Evolutionary conservation across 2,113 vertebrate genomes (phyloP).

Genomic region (Hippocampus comes): DNA sequence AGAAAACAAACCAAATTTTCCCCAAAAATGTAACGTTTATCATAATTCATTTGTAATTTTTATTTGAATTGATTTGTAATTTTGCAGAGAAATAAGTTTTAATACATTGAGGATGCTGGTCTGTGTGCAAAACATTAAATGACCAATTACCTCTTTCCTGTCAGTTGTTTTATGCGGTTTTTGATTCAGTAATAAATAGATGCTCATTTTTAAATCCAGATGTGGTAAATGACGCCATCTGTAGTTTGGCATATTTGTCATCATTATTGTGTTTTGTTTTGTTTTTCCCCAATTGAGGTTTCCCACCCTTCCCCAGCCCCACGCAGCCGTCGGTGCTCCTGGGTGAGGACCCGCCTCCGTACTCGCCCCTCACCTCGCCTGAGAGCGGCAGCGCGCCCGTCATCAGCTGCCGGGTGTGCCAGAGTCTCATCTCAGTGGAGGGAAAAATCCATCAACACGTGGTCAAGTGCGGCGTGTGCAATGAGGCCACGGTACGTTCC

Average conservation of each 20-base stretch:
- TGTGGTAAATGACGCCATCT: too few species aligned
- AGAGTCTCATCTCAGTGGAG: slow-evolving; percentile 88
- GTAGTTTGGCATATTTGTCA: background rate
- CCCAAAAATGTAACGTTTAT: too few species aligned
- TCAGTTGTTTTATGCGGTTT: background rate
- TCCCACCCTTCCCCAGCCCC: slow-evolving; percentile 77
- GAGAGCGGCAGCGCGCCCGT: slow-evolving; percentile 86
- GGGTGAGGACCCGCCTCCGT: slow-evolving; percentile 87
- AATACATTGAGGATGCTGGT: background rate
- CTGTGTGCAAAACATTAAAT: background rate
- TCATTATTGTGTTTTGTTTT: background rate
- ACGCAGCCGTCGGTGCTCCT: slow-evolving; percentile 81
- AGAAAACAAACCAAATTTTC: too few species aligned
- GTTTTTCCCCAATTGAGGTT: slow-evolving; percentile 60
- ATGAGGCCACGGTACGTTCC: slow-evolving; percentile 85
- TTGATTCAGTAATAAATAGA: background rate
- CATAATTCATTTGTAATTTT: too few species aligned
- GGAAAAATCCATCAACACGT: slow-evolving; percentile 95
- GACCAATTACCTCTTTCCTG: too few species aligned
- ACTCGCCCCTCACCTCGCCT: slow-evolving; percentile 85
- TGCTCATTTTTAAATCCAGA: background rate
- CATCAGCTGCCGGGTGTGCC: slow-evolving; percentile 88
- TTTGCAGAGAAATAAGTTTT: background rate
- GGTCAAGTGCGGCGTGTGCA: slow-evolving; percentile 90
- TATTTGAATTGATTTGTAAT: background rate